Evolutionary conservation across 2,888 invertebrate genomes (phyloP).

Genomic region (Gryllus longicercus): DNA sequence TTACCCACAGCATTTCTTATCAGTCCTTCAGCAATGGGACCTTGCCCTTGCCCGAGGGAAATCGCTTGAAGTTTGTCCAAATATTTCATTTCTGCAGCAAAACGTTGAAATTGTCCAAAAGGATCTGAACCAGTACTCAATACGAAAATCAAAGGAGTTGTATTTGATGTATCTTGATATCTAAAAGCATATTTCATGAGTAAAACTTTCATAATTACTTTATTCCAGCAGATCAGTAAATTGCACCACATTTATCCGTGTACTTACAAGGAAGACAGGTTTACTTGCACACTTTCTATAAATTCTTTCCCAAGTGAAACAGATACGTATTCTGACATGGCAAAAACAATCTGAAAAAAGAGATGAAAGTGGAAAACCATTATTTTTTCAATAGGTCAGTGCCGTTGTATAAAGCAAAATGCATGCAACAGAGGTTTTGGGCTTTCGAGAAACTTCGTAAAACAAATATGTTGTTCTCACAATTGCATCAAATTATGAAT

Average conservation of each 20-base stretch:
- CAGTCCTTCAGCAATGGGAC: slow-evolving; percentile 78
- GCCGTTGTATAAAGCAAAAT: no score
- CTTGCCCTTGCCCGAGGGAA: slow-evolving; percentile 89
- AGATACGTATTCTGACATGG: slow-evolving; percentile 75
- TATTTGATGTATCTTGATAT: slow-evolving; percentile 65
- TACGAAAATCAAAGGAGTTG: slow-evolving; percentile 80
- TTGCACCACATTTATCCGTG: background rate
- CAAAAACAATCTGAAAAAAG: slow-evolving; percentile 61
- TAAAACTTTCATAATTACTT: slow-evolving; percentile 20
- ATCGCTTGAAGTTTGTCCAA: slow-evolving; percentile 70
- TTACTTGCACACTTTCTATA: slow-evolving; percentile 76
- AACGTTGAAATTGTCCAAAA: slow-evolving; percentile 75
- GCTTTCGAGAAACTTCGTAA: no score
- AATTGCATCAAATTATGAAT: no score
- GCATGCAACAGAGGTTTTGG: no score
- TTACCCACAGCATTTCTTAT: slow-evolving; percentile 65
- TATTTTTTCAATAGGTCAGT: no score
- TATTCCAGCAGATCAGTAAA: background rate
- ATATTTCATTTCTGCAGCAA: slow-evolving; percentile 72
- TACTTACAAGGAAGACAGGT: slow-evolving; percentile 61
- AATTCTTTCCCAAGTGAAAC: slow-evolving; percentile 72
- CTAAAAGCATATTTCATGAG: slow-evolving; percentile 48
- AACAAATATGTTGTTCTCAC: no score
- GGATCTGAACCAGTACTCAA: slow-evolving; percentile 88
- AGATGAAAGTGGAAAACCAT: background rate